These are phyloP conservation scores for Mastomys natalensis DNA, from an alignment of 2,113 vertebrate genomes.

Conservation along the genomic window DNA sequence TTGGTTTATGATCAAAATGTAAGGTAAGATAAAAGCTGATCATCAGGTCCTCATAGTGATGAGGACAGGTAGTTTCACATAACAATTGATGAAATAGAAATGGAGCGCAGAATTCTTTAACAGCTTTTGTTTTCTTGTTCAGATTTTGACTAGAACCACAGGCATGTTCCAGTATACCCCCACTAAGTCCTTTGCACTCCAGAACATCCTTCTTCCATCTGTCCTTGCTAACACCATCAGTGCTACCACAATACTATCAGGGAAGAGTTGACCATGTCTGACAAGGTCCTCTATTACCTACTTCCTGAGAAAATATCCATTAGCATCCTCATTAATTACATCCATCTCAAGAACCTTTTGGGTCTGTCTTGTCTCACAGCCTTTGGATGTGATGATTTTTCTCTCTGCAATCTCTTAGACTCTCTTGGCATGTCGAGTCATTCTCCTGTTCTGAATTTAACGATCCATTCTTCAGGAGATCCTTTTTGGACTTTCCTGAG, in stretches of 20 bases:
- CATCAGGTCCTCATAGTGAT: not conserved
- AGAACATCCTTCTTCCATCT: not conserved
- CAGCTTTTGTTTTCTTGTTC: not conserved
- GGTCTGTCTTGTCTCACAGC: not conserved
- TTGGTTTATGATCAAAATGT: conserved; percentile 7
- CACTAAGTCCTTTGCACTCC: not conserved
- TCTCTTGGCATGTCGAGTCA: not conserved
- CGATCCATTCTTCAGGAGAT: not conserved
- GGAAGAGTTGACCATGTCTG: not conserved
- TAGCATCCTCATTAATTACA: not conserved
- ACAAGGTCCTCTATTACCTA: not conserved
- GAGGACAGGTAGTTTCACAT: not conserved
- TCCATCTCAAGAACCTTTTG: not conserved
- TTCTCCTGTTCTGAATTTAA: not conserved
- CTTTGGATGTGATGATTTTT: not conserved
- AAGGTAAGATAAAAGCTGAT: not conserved
- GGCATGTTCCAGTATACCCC: not conserved
- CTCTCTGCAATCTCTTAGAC: not conserved
- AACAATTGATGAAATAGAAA: not conserved
- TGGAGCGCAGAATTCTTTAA: not conserved
- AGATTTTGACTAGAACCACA: not conserved
- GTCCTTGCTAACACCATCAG: not conserved
- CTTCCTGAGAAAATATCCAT: not conserved
- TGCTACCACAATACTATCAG: not conserved
- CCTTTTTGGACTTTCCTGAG: not conserved